phyloP scores from a whole-genome alignment of 2,888 invertebrate species.

The Eulithis testata region DNA sequence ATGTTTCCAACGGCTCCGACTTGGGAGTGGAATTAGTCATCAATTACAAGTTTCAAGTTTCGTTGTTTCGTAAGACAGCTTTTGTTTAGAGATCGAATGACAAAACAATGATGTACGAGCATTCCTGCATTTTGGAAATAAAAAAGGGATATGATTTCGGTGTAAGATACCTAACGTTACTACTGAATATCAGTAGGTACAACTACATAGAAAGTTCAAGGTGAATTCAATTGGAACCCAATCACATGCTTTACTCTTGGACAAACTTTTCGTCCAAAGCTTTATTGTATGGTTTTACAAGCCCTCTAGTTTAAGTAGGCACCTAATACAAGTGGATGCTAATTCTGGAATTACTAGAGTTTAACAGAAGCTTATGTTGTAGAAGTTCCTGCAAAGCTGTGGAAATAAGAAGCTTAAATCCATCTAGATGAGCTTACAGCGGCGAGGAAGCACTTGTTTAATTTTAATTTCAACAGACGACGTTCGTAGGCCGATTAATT shows the following conservation, averaged over 20 bases:
- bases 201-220: no score
- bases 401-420: constrained; percentile 16
- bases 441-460: constrained; percentile 5
- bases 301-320: background rate
- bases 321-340: background rate
- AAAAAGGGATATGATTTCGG: background rate
- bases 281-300: no score
- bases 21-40: constrained; percentile 44
- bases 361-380: constrained; percentile 21
- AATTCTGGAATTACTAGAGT: constrained; percentile 19
- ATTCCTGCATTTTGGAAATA: background rate
- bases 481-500: background rate
- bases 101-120: constrained; percentile 21
- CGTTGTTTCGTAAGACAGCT: constrained; percentile 36
- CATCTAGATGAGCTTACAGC: constrained; percentile 22
- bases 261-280: no score
- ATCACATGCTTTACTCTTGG: background rate
- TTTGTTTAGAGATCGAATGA: constrained; percentile 33
- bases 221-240: no score
- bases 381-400: constrained; percentile 28
- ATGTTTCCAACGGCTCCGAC: constrained; percentile 28
- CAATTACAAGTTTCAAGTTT: constrained; percentile 44
- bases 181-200: no score
- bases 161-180: background rate
- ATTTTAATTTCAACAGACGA: constrained; percentile 8